Base-by-base conservation (phyloP, 1,140 invertebrate species). In the Pseudomyrmex dendroicus region DNA sequence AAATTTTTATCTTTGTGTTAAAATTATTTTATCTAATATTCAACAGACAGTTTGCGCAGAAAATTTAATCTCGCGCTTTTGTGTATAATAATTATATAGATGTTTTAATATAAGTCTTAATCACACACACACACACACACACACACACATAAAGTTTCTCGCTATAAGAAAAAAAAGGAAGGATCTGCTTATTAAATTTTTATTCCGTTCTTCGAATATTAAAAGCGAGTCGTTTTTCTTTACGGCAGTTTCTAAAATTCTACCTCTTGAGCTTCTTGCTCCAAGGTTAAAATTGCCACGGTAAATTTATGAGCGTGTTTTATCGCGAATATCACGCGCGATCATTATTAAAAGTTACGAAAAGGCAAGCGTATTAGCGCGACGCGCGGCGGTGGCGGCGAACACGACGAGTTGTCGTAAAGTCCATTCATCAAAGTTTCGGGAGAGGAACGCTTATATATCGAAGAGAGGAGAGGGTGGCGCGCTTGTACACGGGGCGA, bases 341-440 rank as follows among this genome's bases (percentile, higher is more conserved):
- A 48, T 78, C 35, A 48, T 68, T 44, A 68, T 77, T 67, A 68
- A 35, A 35, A 78, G 76, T 57, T 78, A 22, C 15, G 35, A 59
- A 78, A 70, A 57, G 52, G 12, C 20, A 22, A 12, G 48, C 35
- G 9, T 68, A 78, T 48, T 63, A 50, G 17, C 22, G 20, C 17
- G 20, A 48, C 5, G 62, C 35, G 35, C 50, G 9, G 5, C 17
- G 25, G 25, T 25, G 25, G 25, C 25, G 44, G 25, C 12, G 17
- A 46, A 62, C 61, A 68, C n/a, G 63, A 35, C 25, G 15, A 48
- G 12, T 68, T 52, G 54, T 70, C 35, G 76, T 46, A 59, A 78
- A 48, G 52, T 78, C 54, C 64, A 70, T 78, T 78, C 20, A 78
- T 78, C 76, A 70, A 78, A 78, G 64, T 78, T 78, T 48, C 15